phyloP scores from a whole-genome alignment of 2,113 vertebrate genomes.

The Arothron firmamentum region DNA sequence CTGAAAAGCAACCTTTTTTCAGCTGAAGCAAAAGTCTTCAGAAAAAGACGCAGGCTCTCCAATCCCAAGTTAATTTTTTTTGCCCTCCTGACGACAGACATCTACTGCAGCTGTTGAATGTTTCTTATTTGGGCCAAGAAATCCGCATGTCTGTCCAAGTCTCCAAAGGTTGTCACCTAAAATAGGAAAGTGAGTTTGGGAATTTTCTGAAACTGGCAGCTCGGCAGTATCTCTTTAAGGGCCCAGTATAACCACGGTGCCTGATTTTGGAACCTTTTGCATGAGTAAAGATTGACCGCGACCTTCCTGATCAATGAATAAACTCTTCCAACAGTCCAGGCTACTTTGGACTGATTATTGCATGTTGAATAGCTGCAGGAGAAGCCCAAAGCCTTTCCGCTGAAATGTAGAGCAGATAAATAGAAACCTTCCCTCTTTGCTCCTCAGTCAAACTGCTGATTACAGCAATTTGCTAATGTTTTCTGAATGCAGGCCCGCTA shows the following conservation, averaged over 20 bases:
- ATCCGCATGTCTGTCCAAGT: constrained; percentile 23
- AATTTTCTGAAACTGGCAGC: neutral
- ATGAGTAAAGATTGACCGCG: too few relatives aligned
- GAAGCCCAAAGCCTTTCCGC: constrained; percentile 10
- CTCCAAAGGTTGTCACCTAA: constrained; percentile 31
- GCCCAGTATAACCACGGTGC: neutral
- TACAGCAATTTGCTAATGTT: constrained; percentile 21
- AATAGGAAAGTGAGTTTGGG: constrained; percentile 33
- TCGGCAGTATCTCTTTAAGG: constrained; percentile 1
- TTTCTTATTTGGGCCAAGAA: constrained; percentile 37
- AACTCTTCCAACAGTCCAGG: too few relatives aligned
- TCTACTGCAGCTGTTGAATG: constrained; percentile 17
- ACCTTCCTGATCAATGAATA: too few relatives aligned
- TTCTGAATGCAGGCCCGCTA: constrained; percentile 29
- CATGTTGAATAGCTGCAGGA: neutral
- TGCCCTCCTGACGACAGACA: constrained; percentile 19
- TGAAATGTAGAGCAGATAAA: constrained; percentile 15
- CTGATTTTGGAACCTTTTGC: too few relatives aligned
- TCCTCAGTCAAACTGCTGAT: constrained; percentile 33
- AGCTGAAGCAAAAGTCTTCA: neutral
- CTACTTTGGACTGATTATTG: neutral
- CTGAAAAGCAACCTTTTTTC: too few relatives aligned
- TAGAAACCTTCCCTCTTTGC: constrained; percentile 13
- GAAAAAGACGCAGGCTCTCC: neutral
- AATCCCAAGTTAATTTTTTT: constrained; percentile 25